phyloP scores from a whole-genome alignment of 2,797 vertebrate genomes.

The Enteromius fasciolatus region DNA sequence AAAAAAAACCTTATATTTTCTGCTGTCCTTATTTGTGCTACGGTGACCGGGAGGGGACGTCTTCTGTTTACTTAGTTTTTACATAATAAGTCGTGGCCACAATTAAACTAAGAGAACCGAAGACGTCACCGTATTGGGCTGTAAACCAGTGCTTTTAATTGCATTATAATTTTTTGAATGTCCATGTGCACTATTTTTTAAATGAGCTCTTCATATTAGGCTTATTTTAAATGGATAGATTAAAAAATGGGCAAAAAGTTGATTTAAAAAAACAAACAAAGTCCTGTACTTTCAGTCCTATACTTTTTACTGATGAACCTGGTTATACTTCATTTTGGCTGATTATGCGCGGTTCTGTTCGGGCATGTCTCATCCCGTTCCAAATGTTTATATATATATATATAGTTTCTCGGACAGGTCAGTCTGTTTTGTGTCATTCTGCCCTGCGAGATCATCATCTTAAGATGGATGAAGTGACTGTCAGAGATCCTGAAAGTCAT shows the following conservation, averaged over 20 bases:
- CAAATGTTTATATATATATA: background rate
- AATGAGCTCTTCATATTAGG: background rate
- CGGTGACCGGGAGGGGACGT: too few species aligned
- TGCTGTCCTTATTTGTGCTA: background rate
- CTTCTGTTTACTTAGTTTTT: too few species aligned
- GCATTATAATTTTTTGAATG: background rate
- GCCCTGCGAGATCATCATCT: too few species aligned
- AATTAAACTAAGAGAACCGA: too few species aligned
- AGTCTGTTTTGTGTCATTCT: background rate
- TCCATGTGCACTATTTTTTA: background rate
- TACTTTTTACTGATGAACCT: background rate
- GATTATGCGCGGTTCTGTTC: background rate
- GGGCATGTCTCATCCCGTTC: background rate
- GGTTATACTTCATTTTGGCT: background rate
- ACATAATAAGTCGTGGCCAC: too few species aligned
- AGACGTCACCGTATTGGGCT: background rate
- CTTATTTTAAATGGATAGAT: background rate
- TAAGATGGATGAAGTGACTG: constrained; percentile 14
- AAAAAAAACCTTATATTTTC: background rate
- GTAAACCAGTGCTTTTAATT: background rate
- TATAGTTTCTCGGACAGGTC: background rate
- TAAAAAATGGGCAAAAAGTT: background rate
- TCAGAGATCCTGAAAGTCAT: background rate
- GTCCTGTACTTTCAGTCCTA: background rate
- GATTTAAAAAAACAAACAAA: background rate